A percentile compares a stretch with the other conserved stretches of the same genome.
These are phyloP conservation scores for Drosophila ambigua DNA, from an alignment of 1,140 invertebrate species.

Conservation along the genomic window DNA sequence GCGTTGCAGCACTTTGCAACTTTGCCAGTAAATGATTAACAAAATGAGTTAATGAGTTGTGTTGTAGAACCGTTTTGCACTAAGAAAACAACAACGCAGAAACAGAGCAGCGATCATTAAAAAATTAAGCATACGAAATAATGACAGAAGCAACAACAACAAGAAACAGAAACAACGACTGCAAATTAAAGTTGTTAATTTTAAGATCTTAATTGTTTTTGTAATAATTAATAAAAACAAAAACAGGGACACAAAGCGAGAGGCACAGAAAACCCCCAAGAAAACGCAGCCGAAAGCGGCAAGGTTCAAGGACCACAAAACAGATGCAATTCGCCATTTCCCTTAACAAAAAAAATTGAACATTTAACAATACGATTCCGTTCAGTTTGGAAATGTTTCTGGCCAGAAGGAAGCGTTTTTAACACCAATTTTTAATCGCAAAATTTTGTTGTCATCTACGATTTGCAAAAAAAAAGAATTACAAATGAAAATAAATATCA, in stretches of 20 bases:
- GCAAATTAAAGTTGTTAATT: slow-evolving; percentile 78
- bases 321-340: not conserved
- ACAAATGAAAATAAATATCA: no score
- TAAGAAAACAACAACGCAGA: slow-evolving; percentile 29
- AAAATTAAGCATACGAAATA: slow-evolving; percentile 71
- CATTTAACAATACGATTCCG: no score
- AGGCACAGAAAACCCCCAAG: slow-evolving; percentile 2
- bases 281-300: slow-evolving; percentile 16
- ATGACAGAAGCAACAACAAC: slow-evolving; percentile 50
- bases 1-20: slow-evolving; percentile 54
- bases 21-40: slow-evolving; percentile 72
- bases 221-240: slow-evolving; percentile 75
- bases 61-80: slow-evolving; percentile 74
- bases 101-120: slow-evolving; percentile 70
- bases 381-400: no score
- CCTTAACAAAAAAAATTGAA: no score
- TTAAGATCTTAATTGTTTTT: slow-evolving; percentile 70
- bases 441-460: no score
- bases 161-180: slow-evolving; percentile 55
- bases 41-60: slow-evolving; percentile 68
- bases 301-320: slow-evolving; percentile 15
- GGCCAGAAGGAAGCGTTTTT: no score
- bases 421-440: no score
- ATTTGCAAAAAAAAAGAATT: no score
- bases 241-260: slow-evolving; percentile 16